A percentile compares a stretch with the other conserved stretches of the same genome.
These are phyloP conservation scores for Lepeophtheirus salmonis DNA, from an alignment of 1,140 invertebrate species.

Conservation along the genomic window DNA sequence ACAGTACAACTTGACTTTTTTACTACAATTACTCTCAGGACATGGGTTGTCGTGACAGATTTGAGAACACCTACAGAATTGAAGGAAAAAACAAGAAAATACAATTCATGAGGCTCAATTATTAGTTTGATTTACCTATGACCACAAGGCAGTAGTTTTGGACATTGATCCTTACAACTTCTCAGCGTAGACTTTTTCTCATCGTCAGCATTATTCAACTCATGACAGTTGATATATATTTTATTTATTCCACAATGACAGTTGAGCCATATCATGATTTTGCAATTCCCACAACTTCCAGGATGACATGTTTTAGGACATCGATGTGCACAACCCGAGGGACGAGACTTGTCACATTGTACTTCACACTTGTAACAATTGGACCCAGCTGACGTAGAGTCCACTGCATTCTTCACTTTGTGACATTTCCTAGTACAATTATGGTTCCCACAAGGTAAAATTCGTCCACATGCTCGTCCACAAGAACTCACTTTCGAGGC, in stretches of 20 bases:
- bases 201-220: slow-evolving; percentile 35
- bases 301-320: slow-evolving; percentile 58
- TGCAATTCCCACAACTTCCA: slow-evolving; percentile 35
- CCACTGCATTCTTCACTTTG: slow-evolving; percentile 28
- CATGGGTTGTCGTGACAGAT: neutral
- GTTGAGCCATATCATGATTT: slow-evolving; percentile 42
- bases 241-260: slow-evolving; percentile 62
- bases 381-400: slow-evolving; percentile 27
- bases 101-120: neutral
- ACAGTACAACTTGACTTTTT: neutral
- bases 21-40: neutral
- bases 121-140: too few relatives aligned
- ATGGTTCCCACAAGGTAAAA: slow-evolving; percentile 56
- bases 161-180: slow-evolving; percentile 62
- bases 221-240: slow-evolving; percentile 47
- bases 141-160: slow-evolving; percentile 42
- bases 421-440: slow-evolving; percentile 53
- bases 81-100: neutral
- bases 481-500: slow-evolving; percentile 48
- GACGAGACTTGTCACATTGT: slow-evolving; percentile 44
- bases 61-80: neutral
- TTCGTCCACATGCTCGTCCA: slow-evolving; percentile 44
- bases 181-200: slow-evolving; percentile 35
- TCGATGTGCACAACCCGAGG: slow-evolving; percentile 52
- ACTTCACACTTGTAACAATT: slow-evolving; percentile 52